A percentile compares a stretch with the other conserved stretches of the same genome.
Conservation (phyloP, 2,113 vertebrate species). For the Vulpes ferrilata region DNA sequence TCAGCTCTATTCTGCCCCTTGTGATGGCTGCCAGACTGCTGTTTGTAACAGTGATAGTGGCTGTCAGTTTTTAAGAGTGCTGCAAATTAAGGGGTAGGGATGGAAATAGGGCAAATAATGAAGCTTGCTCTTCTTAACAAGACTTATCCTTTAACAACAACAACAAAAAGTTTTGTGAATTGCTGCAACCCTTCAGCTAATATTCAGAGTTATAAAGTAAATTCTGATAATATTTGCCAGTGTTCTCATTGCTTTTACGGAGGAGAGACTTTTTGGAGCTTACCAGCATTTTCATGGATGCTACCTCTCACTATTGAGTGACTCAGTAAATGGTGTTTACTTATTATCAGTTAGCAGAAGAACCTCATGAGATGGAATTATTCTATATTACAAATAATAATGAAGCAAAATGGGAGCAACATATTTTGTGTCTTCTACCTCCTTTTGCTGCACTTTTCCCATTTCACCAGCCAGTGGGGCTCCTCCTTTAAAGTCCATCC, state of each 20-base stretch:
- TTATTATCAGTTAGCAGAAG: slow-evolving; percentile 18
- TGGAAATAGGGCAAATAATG: background rate
- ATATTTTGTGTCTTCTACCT: background rate
- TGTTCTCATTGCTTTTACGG: background rate
- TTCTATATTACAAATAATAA: background rate
- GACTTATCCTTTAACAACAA: background rate
- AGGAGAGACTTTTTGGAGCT: background rate
- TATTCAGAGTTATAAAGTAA: background rate
- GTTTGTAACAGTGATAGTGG: background rate
- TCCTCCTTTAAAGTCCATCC: background rate
- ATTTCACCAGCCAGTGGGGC: background rate
- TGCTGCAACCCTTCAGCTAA: background rate
- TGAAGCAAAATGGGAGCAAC: background rate
- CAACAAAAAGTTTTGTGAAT: background rate
- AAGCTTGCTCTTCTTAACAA: background rate
- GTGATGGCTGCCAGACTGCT: background rate
- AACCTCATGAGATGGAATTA: background rate
- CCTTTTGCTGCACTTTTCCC: background rate
- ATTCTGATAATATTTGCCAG: background rate
- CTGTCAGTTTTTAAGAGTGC: background rate
- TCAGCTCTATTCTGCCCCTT: background rate
- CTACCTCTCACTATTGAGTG: background rate
- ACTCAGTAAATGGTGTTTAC: background rate
- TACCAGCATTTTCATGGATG: background rate
- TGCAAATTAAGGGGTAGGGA: background rate